A percentile compares a stretch with the other conserved stretches of the same genome.
phyloP scores from a whole-genome alignment of 2,113 vertebrate genomes.

The Seriola quinqueradiata region DNA sequence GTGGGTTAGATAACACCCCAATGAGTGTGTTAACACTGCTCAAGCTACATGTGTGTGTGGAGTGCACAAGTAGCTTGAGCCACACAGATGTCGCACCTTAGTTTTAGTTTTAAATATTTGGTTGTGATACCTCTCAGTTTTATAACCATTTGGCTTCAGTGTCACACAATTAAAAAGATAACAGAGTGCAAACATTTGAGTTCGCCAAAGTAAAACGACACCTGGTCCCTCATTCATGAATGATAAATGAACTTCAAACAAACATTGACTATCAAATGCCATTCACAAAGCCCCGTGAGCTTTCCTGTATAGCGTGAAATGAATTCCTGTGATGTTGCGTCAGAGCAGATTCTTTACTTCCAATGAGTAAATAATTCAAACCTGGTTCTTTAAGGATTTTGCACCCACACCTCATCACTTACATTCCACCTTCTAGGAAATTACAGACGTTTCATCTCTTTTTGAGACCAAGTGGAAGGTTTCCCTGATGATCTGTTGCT shows the following conservation, averaged over 20 bases:
- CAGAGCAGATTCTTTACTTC: background rate
- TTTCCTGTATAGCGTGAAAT: slow-evolving; percentile 15
- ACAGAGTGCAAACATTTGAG: background rate
- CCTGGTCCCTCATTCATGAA: slow-evolving; percentile 47
- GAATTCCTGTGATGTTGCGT: background rate
- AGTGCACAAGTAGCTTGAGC: background rate
- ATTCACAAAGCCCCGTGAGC: slow-evolving; percentile 17
- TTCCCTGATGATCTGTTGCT: slow-evolving; percentile 99
- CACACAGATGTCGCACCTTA: too few species aligned
- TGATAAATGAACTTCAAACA: slow-evolving; percentile 46
- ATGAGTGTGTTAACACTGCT: background rate
- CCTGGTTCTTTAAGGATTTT: background rate
- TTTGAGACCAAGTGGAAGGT: slow-evolving; percentile 99
- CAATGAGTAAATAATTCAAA: background rate
- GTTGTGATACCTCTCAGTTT: background rate
- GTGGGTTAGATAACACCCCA: slow-evolving; percentile 18
- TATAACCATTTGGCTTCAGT: background rate
- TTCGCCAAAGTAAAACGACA: slow-evolving; percentile 33
- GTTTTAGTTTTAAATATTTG: background rate
- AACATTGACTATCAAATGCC: slow-evolving; percentile 18
- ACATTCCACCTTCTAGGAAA: slow-evolving; percentile 98
- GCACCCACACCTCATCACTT: slow-evolving; percentile 78
- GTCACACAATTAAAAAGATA: background rate
- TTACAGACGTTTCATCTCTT: slow-evolving; percentile 99
- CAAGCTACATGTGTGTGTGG: too few species aligned